phyloP scores from a whole-genome alignment of 2,797 vertebrate species.

The Trematomus bernacchii region DNA sequence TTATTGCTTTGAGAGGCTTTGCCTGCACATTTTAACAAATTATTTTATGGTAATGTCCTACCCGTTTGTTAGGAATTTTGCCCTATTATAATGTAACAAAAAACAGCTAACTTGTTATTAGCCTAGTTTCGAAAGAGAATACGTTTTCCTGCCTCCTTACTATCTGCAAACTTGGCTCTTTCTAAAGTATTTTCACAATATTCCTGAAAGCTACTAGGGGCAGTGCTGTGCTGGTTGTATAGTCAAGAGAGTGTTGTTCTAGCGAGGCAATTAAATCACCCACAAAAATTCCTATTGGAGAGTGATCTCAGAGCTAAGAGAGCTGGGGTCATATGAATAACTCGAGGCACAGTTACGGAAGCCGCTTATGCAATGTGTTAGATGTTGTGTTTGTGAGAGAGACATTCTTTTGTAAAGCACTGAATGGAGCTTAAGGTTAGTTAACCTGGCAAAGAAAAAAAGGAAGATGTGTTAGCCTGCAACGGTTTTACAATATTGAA shows the following conservation, averaged over 20 bases:
- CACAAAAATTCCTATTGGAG: conserved; percentile 11
- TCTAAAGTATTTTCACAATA: background rate
- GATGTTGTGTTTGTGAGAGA: conserved; percentile 25
- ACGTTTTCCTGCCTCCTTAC: no score
- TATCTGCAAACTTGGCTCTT: no score
- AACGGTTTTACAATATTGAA: background rate
- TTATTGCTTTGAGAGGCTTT: background rate
- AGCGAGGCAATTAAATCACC: conserved; percentile 16
- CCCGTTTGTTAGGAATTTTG: no score
- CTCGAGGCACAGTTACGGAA: conserved; percentile 42
- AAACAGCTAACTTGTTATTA: no score
- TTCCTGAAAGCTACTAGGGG: background rate
- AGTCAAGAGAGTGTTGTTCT: conserved; percentile 10
- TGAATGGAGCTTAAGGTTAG: conserved; percentile 17
- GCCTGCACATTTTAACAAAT: background rate
- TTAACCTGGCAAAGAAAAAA: background rate
- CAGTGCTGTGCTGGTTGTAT: no score
- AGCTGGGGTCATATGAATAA: conserved; percentile 17
- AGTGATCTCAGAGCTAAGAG: conserved; percentile 3
- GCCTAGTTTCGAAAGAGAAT: no score
- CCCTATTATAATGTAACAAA: no score
- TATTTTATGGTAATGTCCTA: no score
- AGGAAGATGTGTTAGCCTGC: background rate
- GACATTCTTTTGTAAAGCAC: conserved; percentile 6
- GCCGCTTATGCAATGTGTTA: conserved; percentile 29